phyloP scores from a whole-genome alignment of 2,797 vertebrate genomes.

The Chloroceryle inda region DNA sequence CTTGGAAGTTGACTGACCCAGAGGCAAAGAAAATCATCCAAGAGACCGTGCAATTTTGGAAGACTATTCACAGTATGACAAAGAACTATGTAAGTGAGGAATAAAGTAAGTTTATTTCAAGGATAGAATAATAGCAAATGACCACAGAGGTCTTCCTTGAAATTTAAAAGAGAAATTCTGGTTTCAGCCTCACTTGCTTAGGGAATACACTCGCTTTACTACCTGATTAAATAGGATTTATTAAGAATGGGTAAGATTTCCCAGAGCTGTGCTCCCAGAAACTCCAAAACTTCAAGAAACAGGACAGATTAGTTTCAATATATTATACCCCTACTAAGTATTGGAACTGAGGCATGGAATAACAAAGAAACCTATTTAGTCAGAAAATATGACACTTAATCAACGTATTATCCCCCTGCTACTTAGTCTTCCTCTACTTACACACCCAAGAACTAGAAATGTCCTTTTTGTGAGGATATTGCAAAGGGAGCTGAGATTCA shows the following conservation, averaged over 20 bases:
- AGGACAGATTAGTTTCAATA: not conserved
- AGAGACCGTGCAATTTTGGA: not conserved
- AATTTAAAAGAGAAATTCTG: not conserved
- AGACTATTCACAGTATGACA: not conserved
- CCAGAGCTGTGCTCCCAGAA: not conserved
- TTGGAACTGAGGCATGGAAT: not conserved
- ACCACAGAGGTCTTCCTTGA: conserved; percentile 29
- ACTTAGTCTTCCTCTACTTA: not conserved
- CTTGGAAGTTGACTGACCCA: conserved; percentile 31
- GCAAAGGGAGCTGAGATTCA: not conserved
- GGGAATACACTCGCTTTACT: not conserved
- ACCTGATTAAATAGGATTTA: not conserved
- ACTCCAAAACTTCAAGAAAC: not conserved
- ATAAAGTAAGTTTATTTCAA: conserved; percentile 26
- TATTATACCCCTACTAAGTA: not conserved
- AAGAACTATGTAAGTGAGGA: not conserved
- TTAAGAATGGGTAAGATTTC: not conserved
- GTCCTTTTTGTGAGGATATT: not conserved
- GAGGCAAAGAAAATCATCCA: conserved; percentile 6
- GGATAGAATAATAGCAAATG: not conserved
- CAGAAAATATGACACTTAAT: not conserved
- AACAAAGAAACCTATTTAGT: not conserved
- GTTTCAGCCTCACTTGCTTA: not conserved
- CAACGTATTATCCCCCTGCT: not conserved
- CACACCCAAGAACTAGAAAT: not conserved